Conservation (phyloP, 2,888 invertebrate species). For the Agonum fuliginosum region DNA sequence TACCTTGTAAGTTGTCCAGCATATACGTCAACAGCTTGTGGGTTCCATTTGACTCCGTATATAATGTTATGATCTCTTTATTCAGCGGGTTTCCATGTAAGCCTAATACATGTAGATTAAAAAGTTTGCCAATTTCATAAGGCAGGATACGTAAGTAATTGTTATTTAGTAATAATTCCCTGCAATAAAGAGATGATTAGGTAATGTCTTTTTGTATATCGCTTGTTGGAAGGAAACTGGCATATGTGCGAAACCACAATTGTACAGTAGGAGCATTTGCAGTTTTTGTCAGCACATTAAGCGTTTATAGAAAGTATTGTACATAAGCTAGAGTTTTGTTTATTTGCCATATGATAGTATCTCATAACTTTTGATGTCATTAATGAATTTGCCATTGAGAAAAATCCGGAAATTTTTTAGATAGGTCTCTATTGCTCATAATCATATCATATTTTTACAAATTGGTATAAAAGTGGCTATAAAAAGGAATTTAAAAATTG, state of each 20-base stretch:
- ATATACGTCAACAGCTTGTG: conserved; percentile 95
- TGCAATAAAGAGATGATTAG: conserved; percentile 71
- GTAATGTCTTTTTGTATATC: neutral
- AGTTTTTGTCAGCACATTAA: too few relatives aligned
- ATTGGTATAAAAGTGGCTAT: too few relatives aligned
- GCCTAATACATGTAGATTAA: conserved; percentile 95
- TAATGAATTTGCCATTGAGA: too few relatives aligned
- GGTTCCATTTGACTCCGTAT: conserved; percentile 95
- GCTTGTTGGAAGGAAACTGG: neutral
- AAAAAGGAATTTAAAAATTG: too few relatives aligned
- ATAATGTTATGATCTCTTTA: conserved; percentile 93
- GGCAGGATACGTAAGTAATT: conserved; percentile 96
- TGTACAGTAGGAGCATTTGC: too few relatives aligned
- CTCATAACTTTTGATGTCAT: too few relatives aligned
- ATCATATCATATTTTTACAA: too few relatives aligned
- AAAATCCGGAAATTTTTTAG: too few relatives aligned
- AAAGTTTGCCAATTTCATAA: conserved; percentile 97
- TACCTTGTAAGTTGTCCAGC: conserved; percentile 97
- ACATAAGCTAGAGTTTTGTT: too few relatives aligned
- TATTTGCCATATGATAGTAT: too few relatives aligned
- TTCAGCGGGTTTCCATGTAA: conserved; percentile 95
- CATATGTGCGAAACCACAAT: neutral
- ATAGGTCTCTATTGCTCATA: too few relatives aligned
- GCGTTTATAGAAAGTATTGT: too few relatives aligned
- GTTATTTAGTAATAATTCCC: conserved; percentile 95